Conservation (phyloP, 2,888 invertebrate genomes). For the Drosophila paramelanica region DNA sequence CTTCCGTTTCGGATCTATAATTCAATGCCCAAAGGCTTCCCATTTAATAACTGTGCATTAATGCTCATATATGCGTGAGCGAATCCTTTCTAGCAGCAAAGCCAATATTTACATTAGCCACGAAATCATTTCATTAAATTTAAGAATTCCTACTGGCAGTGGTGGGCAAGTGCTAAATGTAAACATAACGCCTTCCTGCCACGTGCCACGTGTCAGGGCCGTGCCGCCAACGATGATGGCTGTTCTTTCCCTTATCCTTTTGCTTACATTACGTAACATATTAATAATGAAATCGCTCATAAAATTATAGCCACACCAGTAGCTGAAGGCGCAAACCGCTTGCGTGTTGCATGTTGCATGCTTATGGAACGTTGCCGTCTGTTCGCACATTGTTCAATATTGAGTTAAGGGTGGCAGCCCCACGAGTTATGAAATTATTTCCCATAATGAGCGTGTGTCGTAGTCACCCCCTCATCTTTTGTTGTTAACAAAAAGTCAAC, state of each 20-base stretch:
- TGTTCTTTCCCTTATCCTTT: constrained; percentile 30
- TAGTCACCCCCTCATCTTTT: constrained; percentile 43
- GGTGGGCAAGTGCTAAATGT: constrained; percentile 63
- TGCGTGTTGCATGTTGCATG: constrained; percentile 56
- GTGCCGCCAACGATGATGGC: constrained; percentile 14
- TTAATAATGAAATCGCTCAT: constrained; percentile 82
- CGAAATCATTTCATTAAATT: constrained; percentile 79
- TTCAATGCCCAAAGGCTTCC: constrained; percentile 38
- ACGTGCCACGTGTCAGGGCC: constrained; percentile 62
- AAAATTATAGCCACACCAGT: constrained; percentile 81
- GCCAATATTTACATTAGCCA: constrained; percentile 81
- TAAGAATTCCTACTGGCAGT: constrained; percentile 23
- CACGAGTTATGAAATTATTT: constrained; percentile 85
- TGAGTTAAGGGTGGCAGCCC: constrained; percentile 65
- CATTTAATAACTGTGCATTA: constrained; percentile 81
- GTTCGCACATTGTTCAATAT: constrained; percentile 59
- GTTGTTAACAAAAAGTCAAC: constrained; percentile 75
- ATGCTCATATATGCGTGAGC: constrained; percentile 64
- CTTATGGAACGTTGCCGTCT: constrained; percentile 45
- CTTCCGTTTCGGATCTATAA: constrained; percentile 33
- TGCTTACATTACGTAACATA: constrained; percentile 68
- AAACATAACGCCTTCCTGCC: constrained; percentile 84
- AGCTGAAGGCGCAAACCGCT: constrained; percentile 27
- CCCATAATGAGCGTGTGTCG: constrained; percentile 79
- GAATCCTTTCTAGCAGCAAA: constrained; percentile 56